Evolutionary conservation across 2,797 vertebrate genomes (phyloP).

Genomic region (Bovichtus variegatus): DNA sequence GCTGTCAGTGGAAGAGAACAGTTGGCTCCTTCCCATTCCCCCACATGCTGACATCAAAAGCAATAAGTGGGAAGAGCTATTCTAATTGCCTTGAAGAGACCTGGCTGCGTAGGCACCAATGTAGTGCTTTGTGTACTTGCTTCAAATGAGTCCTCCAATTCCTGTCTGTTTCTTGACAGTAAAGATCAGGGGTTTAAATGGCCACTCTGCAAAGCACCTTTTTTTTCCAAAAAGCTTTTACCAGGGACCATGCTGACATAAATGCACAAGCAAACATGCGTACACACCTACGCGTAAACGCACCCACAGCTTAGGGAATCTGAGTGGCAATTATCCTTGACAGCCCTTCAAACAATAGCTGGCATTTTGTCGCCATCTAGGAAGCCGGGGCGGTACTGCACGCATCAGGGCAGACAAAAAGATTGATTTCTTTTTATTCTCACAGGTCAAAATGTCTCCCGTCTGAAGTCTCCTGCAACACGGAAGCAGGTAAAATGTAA

Average conservation of each 20-base stretch:
- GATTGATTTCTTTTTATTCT: constrained; percentile 55
- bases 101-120: constrained; percentile 59
- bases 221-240: constrained; percentile 46
- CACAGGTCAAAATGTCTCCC: constrained; percentile 19
- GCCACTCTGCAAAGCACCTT: constrained; percentile 57
- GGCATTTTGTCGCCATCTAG: constrained; percentile 85
- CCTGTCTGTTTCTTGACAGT: constrained; percentile 60
- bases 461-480: constrained; percentile 9
- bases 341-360: constrained; percentile 58
- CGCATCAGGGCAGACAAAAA: constrained; percentile 13
- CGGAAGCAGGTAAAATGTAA: background rate
- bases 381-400: constrained; percentile 68
- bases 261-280: background rate
- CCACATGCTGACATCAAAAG: constrained; percentile 71
- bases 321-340: constrained; percentile 55
- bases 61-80: constrained; percentile 72
- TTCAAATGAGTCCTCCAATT: constrained; percentile 64
- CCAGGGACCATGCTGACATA: background rate
- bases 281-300: background rate
- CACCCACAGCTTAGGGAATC: constrained; percentile 29
- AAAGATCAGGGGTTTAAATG: constrained; percentile 68
- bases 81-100: constrained; percentile 76
- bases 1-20: constrained; percentile 64
- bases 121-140: constrained; percentile 51
- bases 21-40: constrained; percentile 52